A percentile compares a stretch with the other conserved stretches of the same genome.
These are phyloP conservation scores for Columba guinea DNA, from an alignment of 2,797 vertebrate genomes.

Conservation along the genomic window DNA sequence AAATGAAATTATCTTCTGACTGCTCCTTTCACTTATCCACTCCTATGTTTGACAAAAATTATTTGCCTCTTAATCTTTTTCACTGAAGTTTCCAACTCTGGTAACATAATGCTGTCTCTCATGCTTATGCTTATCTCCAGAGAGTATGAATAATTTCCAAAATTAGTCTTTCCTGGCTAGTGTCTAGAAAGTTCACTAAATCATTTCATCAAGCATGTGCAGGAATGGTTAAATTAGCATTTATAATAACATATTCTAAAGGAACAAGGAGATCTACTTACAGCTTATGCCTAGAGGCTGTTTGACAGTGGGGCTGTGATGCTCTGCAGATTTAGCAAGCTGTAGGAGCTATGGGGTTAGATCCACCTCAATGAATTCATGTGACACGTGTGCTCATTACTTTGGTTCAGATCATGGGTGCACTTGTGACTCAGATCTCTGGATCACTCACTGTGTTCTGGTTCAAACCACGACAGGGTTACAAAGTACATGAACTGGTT, in stretches of 20 bases:
- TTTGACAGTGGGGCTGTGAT: neutral
- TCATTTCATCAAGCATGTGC: neutral
- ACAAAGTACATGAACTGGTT: neutral
- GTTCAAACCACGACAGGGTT: neutral
- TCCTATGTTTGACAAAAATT: neutral
- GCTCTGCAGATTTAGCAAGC: neutral
- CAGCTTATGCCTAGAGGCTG: neutral
- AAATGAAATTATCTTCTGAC: neutral
- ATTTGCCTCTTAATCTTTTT: neutral
- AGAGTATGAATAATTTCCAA: neutral
- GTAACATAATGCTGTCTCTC: neutral
- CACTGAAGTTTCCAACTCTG: neutral
- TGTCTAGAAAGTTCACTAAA: neutral
- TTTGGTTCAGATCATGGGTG: neutral
- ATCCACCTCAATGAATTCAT: neutral
- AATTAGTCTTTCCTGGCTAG: neutral
- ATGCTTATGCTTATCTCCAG: neutral
- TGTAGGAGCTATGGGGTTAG: neutral
- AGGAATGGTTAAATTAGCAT: constrained; percentile 11
- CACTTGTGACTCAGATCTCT: neutral
- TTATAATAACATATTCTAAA: constrained; percentile 6
- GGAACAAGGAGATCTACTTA: neutral
- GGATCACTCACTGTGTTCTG: neutral
- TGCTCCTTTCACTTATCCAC: neutral
- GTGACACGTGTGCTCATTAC: rapidly evolving